These are phyloP conservation scores for Oophaga pumilio DNA, from an alignment of 2,113 vertebrate species.

Conservation along the genomic window DNA sequence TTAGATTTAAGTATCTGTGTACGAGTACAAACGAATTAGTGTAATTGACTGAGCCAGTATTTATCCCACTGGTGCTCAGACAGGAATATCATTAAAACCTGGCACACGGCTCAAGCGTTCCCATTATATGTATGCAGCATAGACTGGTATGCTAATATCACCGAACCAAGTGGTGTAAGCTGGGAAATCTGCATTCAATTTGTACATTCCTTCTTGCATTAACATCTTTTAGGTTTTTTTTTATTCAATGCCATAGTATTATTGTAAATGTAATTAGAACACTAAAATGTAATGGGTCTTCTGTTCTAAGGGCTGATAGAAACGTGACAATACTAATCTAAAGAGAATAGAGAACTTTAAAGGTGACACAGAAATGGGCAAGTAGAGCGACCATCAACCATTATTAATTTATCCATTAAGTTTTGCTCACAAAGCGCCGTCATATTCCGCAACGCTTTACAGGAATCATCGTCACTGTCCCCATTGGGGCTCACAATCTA, in stretches of 20 bases:
- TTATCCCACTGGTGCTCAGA: not conserved
- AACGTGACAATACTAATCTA: not conserved
- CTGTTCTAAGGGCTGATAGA: no score
- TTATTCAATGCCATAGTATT: not conserved
- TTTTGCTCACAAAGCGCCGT: no score
- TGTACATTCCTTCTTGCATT: conserved; percentile 1
- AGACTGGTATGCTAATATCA: not conserved
- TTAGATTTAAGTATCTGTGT: conserved; percentile 10
- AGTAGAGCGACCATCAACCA: no score
- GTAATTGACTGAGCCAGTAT: conserved; percentile 22
- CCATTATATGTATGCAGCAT: not conserved
- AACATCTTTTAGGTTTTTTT: not conserved
- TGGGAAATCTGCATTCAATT: not conserved
- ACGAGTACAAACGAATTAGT: conserved; percentile 11
- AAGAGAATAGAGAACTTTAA: not conserved
- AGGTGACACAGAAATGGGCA: no score
- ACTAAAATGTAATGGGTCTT: not conserved
- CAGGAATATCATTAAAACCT: conserved; percentile 38
- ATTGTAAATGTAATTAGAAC: not conserved
- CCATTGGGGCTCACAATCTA: no score
- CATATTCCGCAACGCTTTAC: no score
- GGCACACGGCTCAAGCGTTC: not conserved
- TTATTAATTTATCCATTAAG: no score
- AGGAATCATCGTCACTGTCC: no score
- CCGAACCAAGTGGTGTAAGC: not conserved